Base-by-base conservation (phyloP, 2,113 vertebrate genomes). In the Phaetusa simplex region DNA sequence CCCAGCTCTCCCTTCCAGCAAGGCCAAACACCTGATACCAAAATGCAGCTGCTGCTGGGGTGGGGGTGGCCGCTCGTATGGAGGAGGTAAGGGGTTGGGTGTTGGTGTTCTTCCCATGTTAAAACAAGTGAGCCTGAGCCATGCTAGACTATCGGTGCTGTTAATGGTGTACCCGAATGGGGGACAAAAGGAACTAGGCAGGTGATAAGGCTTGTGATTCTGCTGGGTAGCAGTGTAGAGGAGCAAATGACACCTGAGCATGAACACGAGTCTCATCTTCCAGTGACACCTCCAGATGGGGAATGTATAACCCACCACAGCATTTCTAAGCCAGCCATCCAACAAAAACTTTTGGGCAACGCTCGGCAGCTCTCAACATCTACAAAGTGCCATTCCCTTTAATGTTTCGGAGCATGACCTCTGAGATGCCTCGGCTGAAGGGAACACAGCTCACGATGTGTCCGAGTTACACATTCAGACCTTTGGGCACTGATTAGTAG, bases 1-100 rank as follows among this genome's bases (percentile, higher is more conserved):
- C 34, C 1, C 47, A 42, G 36, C 40, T 36, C 20, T 12, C 12
- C 42, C 73, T 61, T 61, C 59, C 29, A 24, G 15, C 38, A 15
- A 32, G 45, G 71, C 29, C 71, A 23, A 34, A 34, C 14, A 3
- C 18, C 56, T 9, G 30, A 23, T 24, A 12, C 26, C 58, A 67
- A 55, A 62, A 38, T 11, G 58, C 40, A 30, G 92, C 49, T 61
- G 27, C 52, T 49, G 58, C 56, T 65, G 67, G n/a, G 21, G 7
- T 3, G 26, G 24, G 43, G 47, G 16, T 1, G 1, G 30, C 50
- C 66, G 50, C 50, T 47, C 5, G 16, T 38, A 1, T 0, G 6
- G 43, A 59, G 69, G n/a, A 59, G 42, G 62, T 30, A 14, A 87
- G 71, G 15, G 40, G 22, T 22, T 64, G 79, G 50, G 7, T 38